A percentile compares a stretch with the other conserved stretches of the same genome.
phyloP scores from a whole-genome alignment of 2,797 vertebrate genomes.

The Balearica regulorum region DNA sequence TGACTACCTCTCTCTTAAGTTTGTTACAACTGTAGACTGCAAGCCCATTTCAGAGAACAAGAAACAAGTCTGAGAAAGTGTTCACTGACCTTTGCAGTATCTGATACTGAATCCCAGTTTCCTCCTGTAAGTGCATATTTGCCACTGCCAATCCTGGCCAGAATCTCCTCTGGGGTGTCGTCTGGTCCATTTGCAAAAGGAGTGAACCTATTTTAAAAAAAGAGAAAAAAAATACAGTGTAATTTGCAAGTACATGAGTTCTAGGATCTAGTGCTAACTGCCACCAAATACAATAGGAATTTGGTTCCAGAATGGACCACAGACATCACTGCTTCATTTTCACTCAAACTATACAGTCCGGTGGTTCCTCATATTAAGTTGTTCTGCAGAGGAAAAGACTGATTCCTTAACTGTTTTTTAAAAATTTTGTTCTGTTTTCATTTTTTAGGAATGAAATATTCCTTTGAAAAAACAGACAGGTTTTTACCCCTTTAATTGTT shows the following conservation, averaged over 20 bases:
- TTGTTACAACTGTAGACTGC: not conserved
- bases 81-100: slow-evolving; percentile 85
- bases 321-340: not conserved
- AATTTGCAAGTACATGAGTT: not conserved
- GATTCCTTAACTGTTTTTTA: not conserved
- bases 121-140: slow-evolving; percentile 89
- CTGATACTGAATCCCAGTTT: slow-evolving; percentile 94
- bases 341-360: not conserved
- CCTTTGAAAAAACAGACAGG: not conserved
- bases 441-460: not conserved
- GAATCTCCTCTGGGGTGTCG: slow-evolving; percentile 91
- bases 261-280: not conserved
- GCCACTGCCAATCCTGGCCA: slow-evolving; percentile 92
- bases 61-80: not conserved
- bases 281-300: not conserved
- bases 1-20: not conserved
- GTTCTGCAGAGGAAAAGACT: not conserved
- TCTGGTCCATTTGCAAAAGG: slow-evolving; percentile 94
- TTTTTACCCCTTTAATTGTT: not conserved
- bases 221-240: not conserved
- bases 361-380: not conserved
- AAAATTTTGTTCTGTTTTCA: not conserved
- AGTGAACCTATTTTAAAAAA: slow-evolving; percentile 80
- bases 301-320: not conserved
- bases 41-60: fast-evolving